phyloP scores from a whole-genome alignment of 2,888 invertebrate species.

The Sinelater perroti region DNA sequence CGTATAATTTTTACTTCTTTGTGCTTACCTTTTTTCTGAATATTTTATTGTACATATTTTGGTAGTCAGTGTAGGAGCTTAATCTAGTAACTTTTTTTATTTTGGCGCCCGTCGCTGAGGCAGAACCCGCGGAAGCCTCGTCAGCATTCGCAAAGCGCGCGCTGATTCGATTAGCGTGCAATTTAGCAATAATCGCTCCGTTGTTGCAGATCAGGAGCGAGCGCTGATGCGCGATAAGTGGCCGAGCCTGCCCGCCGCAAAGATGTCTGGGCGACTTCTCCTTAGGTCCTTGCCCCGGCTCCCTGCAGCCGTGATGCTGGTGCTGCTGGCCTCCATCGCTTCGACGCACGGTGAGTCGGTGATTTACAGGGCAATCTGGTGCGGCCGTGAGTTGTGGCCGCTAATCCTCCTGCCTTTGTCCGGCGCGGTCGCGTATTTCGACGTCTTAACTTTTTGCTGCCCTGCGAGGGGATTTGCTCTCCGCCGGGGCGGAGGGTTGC shows the following conservation, averaged over 20 bases:
- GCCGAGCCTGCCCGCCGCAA: slow-evolving; percentile 18
- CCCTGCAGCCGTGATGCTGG: slow-evolving; percentile 19
- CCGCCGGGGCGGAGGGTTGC: too few relatives aligned
- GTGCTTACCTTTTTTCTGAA: too few relatives aligned
- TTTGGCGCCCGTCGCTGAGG: too few relatives aligned
- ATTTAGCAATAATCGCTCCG: slow-evolving; percentile 23
- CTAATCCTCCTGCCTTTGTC: too few relatives aligned
- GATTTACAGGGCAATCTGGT: background rate
- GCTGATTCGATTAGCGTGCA: slow-evolving; percentile 9
- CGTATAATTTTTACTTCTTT: too few relatives aligned
- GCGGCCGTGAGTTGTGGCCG: background rate
- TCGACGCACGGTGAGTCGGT: slow-evolving; percentile 36
- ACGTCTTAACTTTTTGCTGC: too few relatives aligned
- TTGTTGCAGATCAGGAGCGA: slow-evolving; percentile 35
- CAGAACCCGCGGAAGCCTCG: too few relatives aligned
- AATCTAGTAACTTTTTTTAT: too few relatives aligned
- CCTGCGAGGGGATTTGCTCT: too few relatives aligned
- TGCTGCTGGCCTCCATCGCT: slow-evolving; percentile 30
- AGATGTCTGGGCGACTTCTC: slow-evolving; percentile 32
- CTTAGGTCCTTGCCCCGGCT: slow-evolving; percentile 34
- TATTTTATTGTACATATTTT: too few relatives aligned
- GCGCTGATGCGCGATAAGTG: slow-evolving; percentile 33
- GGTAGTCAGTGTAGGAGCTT: too few relatives aligned
- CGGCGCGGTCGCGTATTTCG: too few relatives aligned
- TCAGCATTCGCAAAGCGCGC: background rate